Conservation (phyloP, 2,113 vertebrate species). For the Smithornis capensis region DNA sequence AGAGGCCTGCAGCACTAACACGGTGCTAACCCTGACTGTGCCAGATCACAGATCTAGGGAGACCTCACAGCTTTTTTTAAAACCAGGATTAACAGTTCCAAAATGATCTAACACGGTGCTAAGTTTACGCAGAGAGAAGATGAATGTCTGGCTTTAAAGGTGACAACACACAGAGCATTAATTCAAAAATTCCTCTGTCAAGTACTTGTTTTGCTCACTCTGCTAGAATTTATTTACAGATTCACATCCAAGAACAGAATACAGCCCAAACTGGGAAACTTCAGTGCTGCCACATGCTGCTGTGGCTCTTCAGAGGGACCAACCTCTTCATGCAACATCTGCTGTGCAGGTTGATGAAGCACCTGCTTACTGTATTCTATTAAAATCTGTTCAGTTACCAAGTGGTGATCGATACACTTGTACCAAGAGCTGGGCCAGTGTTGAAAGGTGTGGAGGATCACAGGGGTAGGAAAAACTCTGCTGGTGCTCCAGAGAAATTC, state of each 20-base stretch:
- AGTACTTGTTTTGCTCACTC: not conserved
- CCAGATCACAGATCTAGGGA: not conserved
- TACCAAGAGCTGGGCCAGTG: not conserved
- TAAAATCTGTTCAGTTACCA: conserved; percentile 15
- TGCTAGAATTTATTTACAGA: conserved; percentile 42
- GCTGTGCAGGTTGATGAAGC: not conserved
- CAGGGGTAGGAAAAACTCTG: not conserved
- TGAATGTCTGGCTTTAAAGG: not conserved
- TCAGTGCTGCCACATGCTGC: not conserved
- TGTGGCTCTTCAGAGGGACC: not conserved
- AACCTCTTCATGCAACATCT: not conserved
- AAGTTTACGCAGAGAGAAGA: not conserved
- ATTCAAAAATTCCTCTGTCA: not conserved
- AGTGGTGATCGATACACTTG: not conserved
- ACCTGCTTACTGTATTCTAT: not conserved
- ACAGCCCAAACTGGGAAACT: not conserved
- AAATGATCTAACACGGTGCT: not conserved
- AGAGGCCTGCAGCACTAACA: not conserved
- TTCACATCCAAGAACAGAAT: conserved; percentile 17
- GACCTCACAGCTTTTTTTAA: not conserved
- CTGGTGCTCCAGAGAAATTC: not conserved
- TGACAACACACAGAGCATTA: not conserved
- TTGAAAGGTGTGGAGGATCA: not conserved
- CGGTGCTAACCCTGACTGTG: not conserved
- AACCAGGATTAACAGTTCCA: not conserved